phyloP scores from a whole-genome alignment of 2,888 invertebrate species.

The Agrotis clavis region DNA sequence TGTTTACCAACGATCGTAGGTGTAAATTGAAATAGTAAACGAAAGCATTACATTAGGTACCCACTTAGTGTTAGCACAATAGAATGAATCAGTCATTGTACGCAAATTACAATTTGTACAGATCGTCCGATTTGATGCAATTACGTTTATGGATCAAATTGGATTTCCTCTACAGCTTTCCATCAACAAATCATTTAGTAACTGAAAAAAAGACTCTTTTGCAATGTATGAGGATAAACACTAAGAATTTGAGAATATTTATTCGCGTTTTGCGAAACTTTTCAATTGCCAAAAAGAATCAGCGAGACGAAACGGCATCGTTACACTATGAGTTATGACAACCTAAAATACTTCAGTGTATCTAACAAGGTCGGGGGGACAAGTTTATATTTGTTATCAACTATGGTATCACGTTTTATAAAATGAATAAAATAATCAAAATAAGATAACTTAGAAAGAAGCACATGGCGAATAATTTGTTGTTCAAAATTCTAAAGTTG shows the following conservation, averaged over 20 bases:
- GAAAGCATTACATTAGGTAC: slow-evolving; percentile 53
- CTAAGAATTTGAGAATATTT: slow-evolving; percentile 16
- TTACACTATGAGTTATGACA: slow-evolving; percentile 13
- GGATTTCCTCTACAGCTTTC: slow-evolving; percentile 26
- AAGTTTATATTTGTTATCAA: slow-evolving; percentile 32
- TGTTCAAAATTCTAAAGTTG: slow-evolving; percentile 24
- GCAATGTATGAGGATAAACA: slow-evolving; percentile 28
- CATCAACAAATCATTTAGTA: slow-evolving; percentile 32
- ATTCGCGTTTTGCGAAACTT: slow-evolving; percentile 41
- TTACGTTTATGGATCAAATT: slow-evolving; percentile 52
- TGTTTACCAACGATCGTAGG: slow-evolving; percentile 24
- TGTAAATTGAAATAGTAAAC: slow-evolving; percentile 42
- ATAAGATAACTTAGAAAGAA: slow-evolving; percentile 30
- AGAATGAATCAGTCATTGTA: slow-evolving; percentile 76
- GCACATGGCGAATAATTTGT: slow-evolving; percentile 13
- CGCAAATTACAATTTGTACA: slow-evolving; percentile 70
- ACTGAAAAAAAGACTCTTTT: not conserved
- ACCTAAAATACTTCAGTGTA: slow-evolving; percentile 37
- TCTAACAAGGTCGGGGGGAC: slow-evolving; percentile 34
- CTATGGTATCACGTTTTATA: slow-evolving; percentile 8
- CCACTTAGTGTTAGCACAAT: slow-evolving; percentile 60
- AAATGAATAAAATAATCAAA: slow-evolving; percentile 28
- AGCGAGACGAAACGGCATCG: slow-evolving; percentile 28
- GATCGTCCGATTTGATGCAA: slow-evolving; percentile 53
- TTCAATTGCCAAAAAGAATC: slow-evolving; percentile 40